Evolutionary conservation across 2,113 vertebrate species (phyloP), one percentile per base, ranked within the genome.

Genomic region (Entosphenus tridentatus): DNA sequence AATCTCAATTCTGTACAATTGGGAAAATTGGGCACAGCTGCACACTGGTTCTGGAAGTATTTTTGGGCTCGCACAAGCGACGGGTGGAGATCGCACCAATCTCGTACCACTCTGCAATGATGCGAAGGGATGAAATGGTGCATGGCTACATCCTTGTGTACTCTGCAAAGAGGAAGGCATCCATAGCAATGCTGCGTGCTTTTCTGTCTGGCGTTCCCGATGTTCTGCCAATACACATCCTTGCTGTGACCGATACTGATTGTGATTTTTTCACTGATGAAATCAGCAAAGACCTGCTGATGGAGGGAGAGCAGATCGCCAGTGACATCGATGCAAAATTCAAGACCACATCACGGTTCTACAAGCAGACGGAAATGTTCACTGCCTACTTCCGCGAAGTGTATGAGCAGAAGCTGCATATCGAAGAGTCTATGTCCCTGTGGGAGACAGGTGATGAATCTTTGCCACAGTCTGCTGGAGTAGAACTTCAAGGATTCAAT

Each of bases 81-180:
- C 79, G 89, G 76, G 95, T 97, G 80, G 89, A 96, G 72, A 90
- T 96, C 77, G 93, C 88, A 10, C 82, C 93, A 75, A 82, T 97
- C 56, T 97, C 95, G 3, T 98, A 95, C 70, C 95, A 98, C 79
- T 86, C 91, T 7, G 93, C 95, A 14, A 89, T 89, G 69, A 86
- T 96, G 70, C 82, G 95, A 75, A 96, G 95, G 75, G 95, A 98
- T 67, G 95, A 97, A 73, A 80, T 96, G 57, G 92, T 96, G 76
- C 95, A 98, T n/a, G 95, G 91, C 1, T 98, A 97, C 76, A 98
- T 98, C 75, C 76, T 98, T 71, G 89, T 97, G 67, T 98, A 98
- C 73, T 96, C 89, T 56, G 95, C 92, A 0, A 96, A 88, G 75
- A 78, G 91, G 68, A 98, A 96, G 76, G 87, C 95, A 0, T 97